Evolutionary conservation across 2,797 vertebrate genomes (phyloP).

Genomic region (Muscicapa striata): DNA sequence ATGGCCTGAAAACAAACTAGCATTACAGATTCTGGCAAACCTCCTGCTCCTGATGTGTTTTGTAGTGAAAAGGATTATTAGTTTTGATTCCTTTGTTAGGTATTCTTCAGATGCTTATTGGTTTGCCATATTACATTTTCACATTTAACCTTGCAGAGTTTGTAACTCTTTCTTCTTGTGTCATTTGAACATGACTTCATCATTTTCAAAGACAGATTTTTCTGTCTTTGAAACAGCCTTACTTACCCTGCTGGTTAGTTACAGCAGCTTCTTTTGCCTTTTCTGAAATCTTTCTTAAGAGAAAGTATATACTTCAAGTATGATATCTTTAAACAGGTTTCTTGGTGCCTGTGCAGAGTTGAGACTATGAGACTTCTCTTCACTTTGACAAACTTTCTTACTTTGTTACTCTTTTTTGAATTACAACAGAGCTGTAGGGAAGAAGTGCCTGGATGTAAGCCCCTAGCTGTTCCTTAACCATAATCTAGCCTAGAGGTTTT

Average conservation of each 20-base stretch:
- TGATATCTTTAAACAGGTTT: neutral
- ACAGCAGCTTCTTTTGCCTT: neutral
- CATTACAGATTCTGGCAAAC: neutral
- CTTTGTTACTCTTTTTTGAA: neutral
- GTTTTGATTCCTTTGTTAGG: conserved; percentile 37
- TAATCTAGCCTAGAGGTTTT: neutral
- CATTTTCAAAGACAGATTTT: conserved; percentile 24
- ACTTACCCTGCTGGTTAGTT: neutral
- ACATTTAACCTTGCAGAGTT: conserved; percentile 25
- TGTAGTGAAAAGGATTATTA: conserved; percentile 10
- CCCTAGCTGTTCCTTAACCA: neutral
- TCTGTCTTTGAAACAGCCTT: neutral
- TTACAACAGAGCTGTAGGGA: neutral
- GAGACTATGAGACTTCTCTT: neutral
- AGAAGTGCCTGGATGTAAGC: neutral
- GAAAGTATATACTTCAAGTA: neutral
- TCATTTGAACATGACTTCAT: conserved; percentile 15
- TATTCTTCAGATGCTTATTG: conserved; percentile 7
- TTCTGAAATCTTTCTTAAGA: conserved; percentile 1
- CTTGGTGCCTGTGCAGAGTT: neutral
- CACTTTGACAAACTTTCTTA: neutral
- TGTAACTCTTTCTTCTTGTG: conserved; percentile 7
- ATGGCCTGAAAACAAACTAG: neutral
- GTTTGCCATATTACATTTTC: neutral
- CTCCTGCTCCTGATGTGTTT: neutral